Conservation (phyloP, 1,140 invertebrate genomes). For the Hylyphantes graminicola region DNA sequence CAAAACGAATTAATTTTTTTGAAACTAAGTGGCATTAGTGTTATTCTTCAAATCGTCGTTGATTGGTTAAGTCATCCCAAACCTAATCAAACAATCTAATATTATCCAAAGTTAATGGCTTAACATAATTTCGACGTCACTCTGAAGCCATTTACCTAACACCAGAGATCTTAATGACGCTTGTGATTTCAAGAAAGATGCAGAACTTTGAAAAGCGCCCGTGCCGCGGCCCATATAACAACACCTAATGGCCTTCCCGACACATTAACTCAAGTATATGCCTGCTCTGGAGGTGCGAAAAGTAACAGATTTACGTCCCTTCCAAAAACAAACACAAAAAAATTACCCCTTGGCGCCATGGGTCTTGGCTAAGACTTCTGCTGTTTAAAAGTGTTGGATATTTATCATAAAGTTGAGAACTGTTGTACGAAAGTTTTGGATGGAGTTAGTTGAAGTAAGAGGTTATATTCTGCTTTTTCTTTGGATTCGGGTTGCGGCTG, state of each 20-base stretch:
- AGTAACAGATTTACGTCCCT: conserved; percentile 47
- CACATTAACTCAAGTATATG: conserved; percentile 58
- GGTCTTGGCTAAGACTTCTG: conserved; percentile 39
- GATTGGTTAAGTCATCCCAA: no score
- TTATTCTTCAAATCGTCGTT: no score
- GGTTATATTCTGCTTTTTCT: conserved; percentile 23
- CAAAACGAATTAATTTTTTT: no score
- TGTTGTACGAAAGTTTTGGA: conserved; percentile 41
- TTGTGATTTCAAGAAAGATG: conserved; percentile 54
- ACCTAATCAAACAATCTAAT: no score
- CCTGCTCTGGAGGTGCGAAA: conserved; percentile 50
- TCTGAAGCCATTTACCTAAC: no score
- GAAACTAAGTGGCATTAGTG: no score
- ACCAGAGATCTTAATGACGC: conserved; percentile 23
- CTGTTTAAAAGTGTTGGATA: conserved; percentile 45
- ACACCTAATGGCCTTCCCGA: conserved; percentile 53
- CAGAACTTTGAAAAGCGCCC: background rate
- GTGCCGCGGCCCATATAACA: conserved; percentile 9
- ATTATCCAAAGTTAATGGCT: no score
- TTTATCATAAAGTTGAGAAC: conserved; percentile 46
- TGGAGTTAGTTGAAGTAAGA: conserved; percentile 19
- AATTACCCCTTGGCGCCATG: conserved; percentile 37
- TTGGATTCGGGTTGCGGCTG: conserved; percentile 2
- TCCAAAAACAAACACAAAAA: conserved; percentile 28
- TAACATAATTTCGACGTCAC: no score